A percentile compares a stretch with the other conserved stretches of the same genome.
Conservation (phyloP, 1,140 invertebrate species). For the Drosophila kepulauana region DNA sequence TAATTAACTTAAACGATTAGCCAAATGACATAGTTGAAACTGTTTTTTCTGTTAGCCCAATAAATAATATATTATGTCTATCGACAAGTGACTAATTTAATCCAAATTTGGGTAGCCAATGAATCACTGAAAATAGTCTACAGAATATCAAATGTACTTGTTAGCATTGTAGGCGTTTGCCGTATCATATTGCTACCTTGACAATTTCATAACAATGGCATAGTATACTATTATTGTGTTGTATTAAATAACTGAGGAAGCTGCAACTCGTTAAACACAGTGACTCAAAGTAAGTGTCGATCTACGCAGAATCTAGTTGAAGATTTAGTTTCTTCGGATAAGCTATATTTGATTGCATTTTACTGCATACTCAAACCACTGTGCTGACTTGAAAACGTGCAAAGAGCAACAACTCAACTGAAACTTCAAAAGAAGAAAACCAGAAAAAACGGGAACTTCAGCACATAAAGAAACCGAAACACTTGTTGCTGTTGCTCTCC, state of each 20-base stretch:
- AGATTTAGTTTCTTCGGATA: slow-evolving; percentile 17
- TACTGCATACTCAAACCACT: slow-evolving; percentile 19
- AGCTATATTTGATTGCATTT: background rate
- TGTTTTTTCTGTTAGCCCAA: no score
- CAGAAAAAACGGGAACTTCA: slow-evolving; percentile 24
- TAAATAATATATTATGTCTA: no score
- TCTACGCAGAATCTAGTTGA: background rate
- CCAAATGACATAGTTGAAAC: background rate
- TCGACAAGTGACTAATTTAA: no score
- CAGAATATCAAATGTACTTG: background rate
- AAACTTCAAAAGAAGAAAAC: slow-evolving; percentile 37
- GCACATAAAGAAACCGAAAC: slow-evolving; percentile 53
- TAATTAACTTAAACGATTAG: slow-evolving; percentile 19
- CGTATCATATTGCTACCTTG: background rate
- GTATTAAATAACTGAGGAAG: background rate
- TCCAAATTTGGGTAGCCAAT: background rate
- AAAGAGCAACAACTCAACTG: slow-evolving; percentile 41
- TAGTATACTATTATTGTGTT: background rate
- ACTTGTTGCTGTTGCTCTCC: slow-evolving; percentile 79
- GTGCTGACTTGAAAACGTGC: slow-evolving; percentile 9
- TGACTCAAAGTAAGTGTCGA: background rate
- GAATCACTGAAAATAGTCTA: background rate
- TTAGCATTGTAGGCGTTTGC: background rate
- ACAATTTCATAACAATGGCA: slow-evolving; percentile 9
- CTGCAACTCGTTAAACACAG: background rate